Evolutionary conservation across 2,888 invertebrate species (phyloP).

Genomic region (Myathropa florea): DNA sequence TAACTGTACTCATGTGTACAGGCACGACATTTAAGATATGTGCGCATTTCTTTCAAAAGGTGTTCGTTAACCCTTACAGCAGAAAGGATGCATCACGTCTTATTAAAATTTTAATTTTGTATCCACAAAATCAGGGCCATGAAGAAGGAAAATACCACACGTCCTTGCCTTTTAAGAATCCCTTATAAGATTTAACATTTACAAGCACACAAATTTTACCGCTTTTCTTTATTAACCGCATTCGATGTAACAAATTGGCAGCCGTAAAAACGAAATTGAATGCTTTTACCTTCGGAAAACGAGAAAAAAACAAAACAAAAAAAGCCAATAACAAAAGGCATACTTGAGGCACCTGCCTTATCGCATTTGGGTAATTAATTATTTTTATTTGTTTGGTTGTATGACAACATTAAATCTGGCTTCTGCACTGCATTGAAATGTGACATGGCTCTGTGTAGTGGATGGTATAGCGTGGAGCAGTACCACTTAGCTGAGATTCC

Average conservation of each 20-base stretch:
- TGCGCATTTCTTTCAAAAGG: too few species aligned
- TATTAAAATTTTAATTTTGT: background rate
- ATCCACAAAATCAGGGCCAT: background rate
- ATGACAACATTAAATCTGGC: conserved; percentile 34
- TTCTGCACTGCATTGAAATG: conserved; percentile 40
- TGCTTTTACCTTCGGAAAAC: conserved; percentile 9
- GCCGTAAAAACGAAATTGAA: conserved; percentile 52
- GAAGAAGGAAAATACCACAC: background rate
- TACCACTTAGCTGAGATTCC: conserved; percentile 14
- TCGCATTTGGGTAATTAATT: conserved; percentile 43
- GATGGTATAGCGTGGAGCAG: background rate
- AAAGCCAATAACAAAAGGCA: conserved; percentile 39
- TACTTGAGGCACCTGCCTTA: conserved; percentile 3
- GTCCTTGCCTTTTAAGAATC: background rate
- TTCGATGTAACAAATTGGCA: conserved; percentile 47
- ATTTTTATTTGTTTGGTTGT: conserved; percentile 4
- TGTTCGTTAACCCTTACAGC: too few species aligned
- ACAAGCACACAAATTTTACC: conserved; percentile 17
- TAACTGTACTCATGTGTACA: too few species aligned
- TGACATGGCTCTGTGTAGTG: background rate
- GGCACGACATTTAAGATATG: too few species aligned
- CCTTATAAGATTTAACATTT: background rate
- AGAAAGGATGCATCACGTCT: background rate
- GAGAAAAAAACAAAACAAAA: background rate
- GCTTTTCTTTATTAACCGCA: conserved; percentile 14